Evolutionary conservation across 2,113 vertebrate species (phyloP).

Genomic region (Esox niger): DNA sequence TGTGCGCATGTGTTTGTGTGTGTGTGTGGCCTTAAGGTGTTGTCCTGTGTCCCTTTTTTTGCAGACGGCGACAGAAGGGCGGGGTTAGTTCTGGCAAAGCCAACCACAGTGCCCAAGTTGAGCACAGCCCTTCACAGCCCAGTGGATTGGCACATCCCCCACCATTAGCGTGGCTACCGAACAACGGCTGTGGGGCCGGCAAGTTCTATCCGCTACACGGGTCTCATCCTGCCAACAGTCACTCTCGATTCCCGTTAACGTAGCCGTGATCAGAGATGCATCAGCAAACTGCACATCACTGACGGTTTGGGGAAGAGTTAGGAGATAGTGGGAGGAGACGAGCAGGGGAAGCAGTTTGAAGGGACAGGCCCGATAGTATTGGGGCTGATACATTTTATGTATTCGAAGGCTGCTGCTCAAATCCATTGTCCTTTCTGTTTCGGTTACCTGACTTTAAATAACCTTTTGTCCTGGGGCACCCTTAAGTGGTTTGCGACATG

Average conservation of each 20-base stretch:
- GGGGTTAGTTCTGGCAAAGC: background rate
- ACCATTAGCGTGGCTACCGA: slow-evolving; percentile 38
- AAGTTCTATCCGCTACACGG: slow-evolving; percentile 60
- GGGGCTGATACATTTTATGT: slow-evolving; percentile 39
- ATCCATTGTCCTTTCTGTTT: slow-evolving; percentile 33
- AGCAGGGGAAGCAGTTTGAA: background rate
- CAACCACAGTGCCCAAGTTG: slow-evolving; percentile 44
- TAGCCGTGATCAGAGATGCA: slow-evolving; percentile 48
- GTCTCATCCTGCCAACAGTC: slow-evolving; percentile 62
- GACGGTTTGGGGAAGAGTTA: slow-evolving; percentile 34
- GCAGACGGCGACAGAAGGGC: background rate
- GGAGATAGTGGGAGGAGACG: slow-evolving; percentile 4
- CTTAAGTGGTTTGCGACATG: too few species aligned
- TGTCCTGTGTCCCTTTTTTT: background rate
- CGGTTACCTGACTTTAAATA: slow-evolving; percentile 54
- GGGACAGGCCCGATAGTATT: slow-evolving; percentile 13
- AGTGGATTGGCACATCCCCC: slow-evolving; percentile 57
- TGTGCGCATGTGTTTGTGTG: background rate
- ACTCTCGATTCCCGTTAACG: slow-evolving; percentile 54
- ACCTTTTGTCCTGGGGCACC: too few species aligned
- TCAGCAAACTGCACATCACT: slow-evolving; percentile 33
- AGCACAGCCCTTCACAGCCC: slow-evolving; percentile 66
- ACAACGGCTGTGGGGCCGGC: slow-evolving; percentile 31
- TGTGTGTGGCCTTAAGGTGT: background rate
- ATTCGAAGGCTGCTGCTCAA: slow-evolving; percentile 31